Base-by-base conservation (phyloP, 2,797 vertebrate species). In the Esox masquinongy region DNA sequence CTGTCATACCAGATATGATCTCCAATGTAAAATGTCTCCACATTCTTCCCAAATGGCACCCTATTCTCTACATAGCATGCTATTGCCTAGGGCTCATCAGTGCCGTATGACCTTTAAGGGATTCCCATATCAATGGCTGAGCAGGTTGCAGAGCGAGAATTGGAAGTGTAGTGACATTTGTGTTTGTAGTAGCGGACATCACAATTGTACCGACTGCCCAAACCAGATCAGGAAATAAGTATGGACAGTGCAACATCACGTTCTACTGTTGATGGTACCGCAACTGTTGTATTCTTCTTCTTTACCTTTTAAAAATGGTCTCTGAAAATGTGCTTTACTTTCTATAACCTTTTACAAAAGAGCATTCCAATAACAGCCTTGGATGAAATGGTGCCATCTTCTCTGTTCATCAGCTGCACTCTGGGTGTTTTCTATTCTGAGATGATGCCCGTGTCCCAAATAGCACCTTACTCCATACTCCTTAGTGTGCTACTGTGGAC, bases 1-100 rank as follows among this genome's bases (percentile, higher is more conserved):
- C 59, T 67, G 69, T 49, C 68, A 50, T 24, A 43, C 26, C 68
- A 77, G 68, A 78, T 59, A 75, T 75, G 14, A 64, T 59, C 17
- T 15, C 26, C 39, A 39, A 34, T 61, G 43, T 19, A 19, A 53
- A 6, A n/a, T 53, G 50, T 53, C 50, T 17, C 16, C 7, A 17
- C 0, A 1, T 19, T 1, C 1, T 16, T 51, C 50, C 17, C 50
- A n/a, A n/a, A 53, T n/a, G 50, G 50, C 17, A 19, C 50, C 16
- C 17, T 53, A 53, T 53, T 53, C 50, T 19, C 50, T 51, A 51
- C 14, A 53, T 53, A 53, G 50, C 7, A 19, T 4, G 17, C 17
- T 0, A 7, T n/a, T 31, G 29, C 29, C 29, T 31, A 31, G 29
- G 29, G 29, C 29, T 31, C 29, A 31, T 31, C 3, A 31, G 29